phyloP scores from a whole-genome alignment of 1,140 invertebrate genomes.

The Dendroctonus valens region DNA sequence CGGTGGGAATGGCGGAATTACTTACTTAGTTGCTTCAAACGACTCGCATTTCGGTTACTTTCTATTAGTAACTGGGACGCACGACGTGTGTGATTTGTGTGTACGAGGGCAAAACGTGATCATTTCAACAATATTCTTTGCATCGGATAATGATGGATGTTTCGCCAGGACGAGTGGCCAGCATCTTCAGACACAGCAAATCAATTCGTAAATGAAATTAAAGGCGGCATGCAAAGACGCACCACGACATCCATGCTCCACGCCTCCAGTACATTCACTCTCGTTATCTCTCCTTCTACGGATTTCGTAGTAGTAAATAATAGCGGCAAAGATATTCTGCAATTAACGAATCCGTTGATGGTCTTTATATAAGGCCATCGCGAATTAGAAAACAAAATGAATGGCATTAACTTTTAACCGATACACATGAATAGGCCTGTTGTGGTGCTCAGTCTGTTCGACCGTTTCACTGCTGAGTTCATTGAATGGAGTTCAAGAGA shows the following conservation, averaged over 20 bases:
- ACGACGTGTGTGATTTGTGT: no score
- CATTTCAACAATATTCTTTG: no score
- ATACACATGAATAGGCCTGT: slow-evolving; percentile 14
- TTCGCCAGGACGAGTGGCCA: no score
- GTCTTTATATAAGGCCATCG: slow-evolving; percentile 13
- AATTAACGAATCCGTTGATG: slow-evolving; percentile 23
- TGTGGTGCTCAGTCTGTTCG: no score
- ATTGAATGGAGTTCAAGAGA: no score
- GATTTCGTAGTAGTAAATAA: slow-evolving; percentile 31
- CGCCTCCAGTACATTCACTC: slow-evolving; percentile 29
- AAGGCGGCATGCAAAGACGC: slow-evolving; percentile 12
- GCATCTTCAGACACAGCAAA: neutral
- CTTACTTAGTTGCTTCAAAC: no score
- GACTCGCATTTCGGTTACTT: no score
- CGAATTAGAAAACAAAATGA: slow-evolving; percentile 26
- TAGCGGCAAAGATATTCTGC: slow-evolving; percentile 25
- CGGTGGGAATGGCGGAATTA: no score
- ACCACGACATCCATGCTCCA: slow-evolving; percentile 19
- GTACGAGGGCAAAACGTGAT: no score
- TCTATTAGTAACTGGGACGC: no score
- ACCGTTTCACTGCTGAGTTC: no score
- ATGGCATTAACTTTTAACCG: slow-evolving; percentile 19
- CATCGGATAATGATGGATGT: no score
- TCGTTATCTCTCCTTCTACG: slow-evolving; percentile 22
- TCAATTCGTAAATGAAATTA: neutral